phyloP scores from a whole-genome alignment of 1,140 invertebrate genomes.

The Eriosoma lanigerum region DNA sequence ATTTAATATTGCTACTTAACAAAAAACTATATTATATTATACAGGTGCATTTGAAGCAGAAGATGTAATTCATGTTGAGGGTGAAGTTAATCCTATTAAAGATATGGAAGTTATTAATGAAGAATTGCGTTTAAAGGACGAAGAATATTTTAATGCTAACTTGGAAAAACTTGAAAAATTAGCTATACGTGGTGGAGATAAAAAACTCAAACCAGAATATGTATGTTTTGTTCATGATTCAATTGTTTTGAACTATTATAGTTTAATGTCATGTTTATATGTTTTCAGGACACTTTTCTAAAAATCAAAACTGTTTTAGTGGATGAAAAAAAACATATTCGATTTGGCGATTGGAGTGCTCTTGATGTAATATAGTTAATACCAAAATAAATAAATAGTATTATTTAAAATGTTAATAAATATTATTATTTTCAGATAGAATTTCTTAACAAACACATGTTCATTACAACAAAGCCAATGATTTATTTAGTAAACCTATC shows the following conservation, averaged over 20 bases:
- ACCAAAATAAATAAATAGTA: not conserved
- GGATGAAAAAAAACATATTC: constrained; percentile 89
- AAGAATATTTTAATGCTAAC: constrained; percentile 76
- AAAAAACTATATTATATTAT: not conserved
- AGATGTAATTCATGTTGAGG: constrained; percentile 97
- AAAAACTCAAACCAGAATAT: constrained; percentile 94
- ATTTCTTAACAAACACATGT: constrained; percentile 92
- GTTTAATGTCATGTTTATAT: not conserved
- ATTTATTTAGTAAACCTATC: constrained; percentile 97
- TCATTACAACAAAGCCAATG: constrained; percentile 97
- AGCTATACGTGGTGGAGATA: constrained; percentile 88
- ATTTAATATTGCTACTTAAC: no score
- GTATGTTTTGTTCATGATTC: constrained; percentile 64
- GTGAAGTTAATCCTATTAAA: constrained; percentile 94
- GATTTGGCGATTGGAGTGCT: constrained; percentile 89
- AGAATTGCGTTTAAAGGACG: constrained; percentile 92
- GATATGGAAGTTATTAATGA: constrained; percentile 97
- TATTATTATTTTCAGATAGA: constrained; percentile 79
- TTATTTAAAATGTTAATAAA: constrained; percentile 14
- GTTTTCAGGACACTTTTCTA: constrained; percentile 75
- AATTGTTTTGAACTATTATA: not conserved
- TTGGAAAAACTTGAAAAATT: constrained; percentile 87
- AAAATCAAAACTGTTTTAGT: constrained; percentile 85
- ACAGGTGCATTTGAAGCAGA: constrained; percentile 96
- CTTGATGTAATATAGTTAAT: constrained; percentile 74